phyloP scores from a whole-genome alignment of 1,140 invertebrate species.

The Drosophila albomicans region DNA sequence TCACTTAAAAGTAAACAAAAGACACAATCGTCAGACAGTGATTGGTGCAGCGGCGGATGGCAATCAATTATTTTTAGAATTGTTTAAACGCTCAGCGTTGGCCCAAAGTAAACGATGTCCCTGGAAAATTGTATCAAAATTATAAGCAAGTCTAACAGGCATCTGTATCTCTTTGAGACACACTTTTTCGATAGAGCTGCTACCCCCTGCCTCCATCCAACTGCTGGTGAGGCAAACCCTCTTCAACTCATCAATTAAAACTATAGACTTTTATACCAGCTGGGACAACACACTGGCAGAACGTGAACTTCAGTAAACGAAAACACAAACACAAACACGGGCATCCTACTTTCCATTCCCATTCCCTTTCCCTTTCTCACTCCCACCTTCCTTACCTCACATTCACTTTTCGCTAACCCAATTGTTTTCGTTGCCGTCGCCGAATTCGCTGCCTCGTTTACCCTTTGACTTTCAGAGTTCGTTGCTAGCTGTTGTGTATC shows the following conservation, averaged over 20 bases:
- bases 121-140: constrained; percentile 1
- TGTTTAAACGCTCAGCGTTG: constrained; percentile 1
- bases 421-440: constrained; percentile 45
- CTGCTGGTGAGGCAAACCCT: constrained; percentile 43
- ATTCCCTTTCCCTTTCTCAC: not conserved
- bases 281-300: constrained; percentile 62
- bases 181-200: constrained; percentile 32
- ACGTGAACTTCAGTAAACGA: constrained; percentile 55
- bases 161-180: constrained; percentile 14
- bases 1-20: constrained; percentile 20
- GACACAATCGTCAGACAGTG: constrained; percentile 1
- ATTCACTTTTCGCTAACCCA: constrained; percentile 26
- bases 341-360: constrained; percentile 1
- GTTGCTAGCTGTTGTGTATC: constrained; percentile 66
- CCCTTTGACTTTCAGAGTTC: constrained; percentile 77
- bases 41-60: constrained; percentile 17
- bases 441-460: constrained; percentile 62
- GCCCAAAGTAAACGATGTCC: constrained; percentile 5
- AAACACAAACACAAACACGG: constrained; percentile 63
- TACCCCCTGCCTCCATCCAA: not conserved
- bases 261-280: constrained; percentile 48
- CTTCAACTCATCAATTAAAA: constrained; percentile 79
- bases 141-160: constrained; percentile 1
- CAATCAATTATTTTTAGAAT: constrained; percentile 22
- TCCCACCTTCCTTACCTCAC: not conserved